phyloP scores from a whole-genome alignment of 2,888 invertebrate species.

The Drosophila planitibia region DNA sequence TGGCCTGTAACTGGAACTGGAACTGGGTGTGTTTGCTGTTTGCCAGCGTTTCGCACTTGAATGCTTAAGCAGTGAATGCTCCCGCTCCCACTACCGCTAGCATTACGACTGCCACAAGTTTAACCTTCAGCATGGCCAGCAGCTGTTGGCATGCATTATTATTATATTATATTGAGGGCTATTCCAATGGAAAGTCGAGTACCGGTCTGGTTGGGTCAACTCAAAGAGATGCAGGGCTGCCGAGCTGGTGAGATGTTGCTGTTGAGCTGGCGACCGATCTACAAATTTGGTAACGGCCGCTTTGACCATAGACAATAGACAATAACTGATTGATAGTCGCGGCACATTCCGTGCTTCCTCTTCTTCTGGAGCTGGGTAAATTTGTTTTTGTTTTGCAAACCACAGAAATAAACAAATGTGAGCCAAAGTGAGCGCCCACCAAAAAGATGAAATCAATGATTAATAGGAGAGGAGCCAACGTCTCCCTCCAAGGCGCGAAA shows the following conservation, averaged over 20 bases:
- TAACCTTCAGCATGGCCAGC: slow-evolving; percentile 62
- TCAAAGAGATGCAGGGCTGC: slow-evolving; percentile 6
- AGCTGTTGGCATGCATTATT: slow-evolving; percentile 21
- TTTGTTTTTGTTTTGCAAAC: slow-evolving; percentile 74
- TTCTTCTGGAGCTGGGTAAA: slow-evolving; percentile 51
- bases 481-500: slow-evolving; percentile 40
- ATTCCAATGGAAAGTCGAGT: slow-evolving; percentile 77
- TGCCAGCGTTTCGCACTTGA: slow-evolving; percentile 53
- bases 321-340: slow-evolving; percentile 77
- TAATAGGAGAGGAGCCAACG: slow-evolving; percentile 61
- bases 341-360: slow-evolving; percentile 75
- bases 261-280: slow-evolving; percentile 7
- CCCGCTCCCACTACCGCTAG: slow-evolving; percentile 26
- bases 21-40: slow-evolving; percentile 56
- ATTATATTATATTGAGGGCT: slow-evolving; percentile 56
- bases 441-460: slow-evolving; percentile 61
- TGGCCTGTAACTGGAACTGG: slow-evolving; percentile 31
- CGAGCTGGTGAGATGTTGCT: not conserved
- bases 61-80: slow-evolving; percentile 54
- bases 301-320: slow-evolving; percentile 69
- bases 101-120: slow-evolving; percentile 25
- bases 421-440: slow-evolving; percentile 47
- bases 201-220: slow-evolving; percentile 58
- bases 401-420: slow-evolving; percentile 54
- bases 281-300: slow-evolving; percentile 70